Evolutionary conservation across 2,888 invertebrate species (phyloP), one percentile per base, ranked within the genome.

Genomic region (Myopa tessellatipennis): DNA sequence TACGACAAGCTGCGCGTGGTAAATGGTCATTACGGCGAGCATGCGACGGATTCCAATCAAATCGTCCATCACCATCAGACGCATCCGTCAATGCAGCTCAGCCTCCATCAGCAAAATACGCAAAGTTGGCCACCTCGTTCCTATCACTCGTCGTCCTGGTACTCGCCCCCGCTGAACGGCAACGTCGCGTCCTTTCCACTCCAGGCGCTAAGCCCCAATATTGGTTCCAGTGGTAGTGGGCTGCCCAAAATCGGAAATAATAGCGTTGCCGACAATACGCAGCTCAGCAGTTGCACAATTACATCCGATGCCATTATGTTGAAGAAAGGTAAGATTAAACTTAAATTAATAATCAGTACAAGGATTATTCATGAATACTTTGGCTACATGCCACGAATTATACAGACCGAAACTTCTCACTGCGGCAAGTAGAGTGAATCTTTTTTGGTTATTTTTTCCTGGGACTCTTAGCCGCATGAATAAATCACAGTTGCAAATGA

Each of bases 1-100:
- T 89, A 89, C 78, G 88, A 88, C 78, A 89, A 88, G 81, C 81
- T 89, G 14, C 86, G 87, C 61, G 80, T 87, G 58, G 79, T 89
- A 18, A 89, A 88, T 76, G 83, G 83, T 74, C 83, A 74, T 14
- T 74, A 74, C 40, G 45, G 8, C 78, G 76, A 81, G 50, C 81
- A 81, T 18, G 80, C 83, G 79, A 80, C 83, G 79, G 81, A 82
- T 8, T 52, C 74, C 36, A 60, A 68, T 34, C 74, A 84, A 71
- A 82, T 83, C 16, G 78, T 78, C 70, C 83, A 74, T 69, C 83
- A 81, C 14, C 77, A 80, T 4, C 81, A 81, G 26, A 79, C 81
- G 36, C 80, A 80, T 14, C 68, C 76, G 3, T 38, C 55, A 10
- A 45, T 67, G 8, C 70, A 69, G 12, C 79, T 76, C 50, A 26